A percentile compares a stretch with the other conserved stretches of the same genome.
Conservation (phyloP, 1,140 invertebrate species). For the Drosophila nigrodunni region DNA sequence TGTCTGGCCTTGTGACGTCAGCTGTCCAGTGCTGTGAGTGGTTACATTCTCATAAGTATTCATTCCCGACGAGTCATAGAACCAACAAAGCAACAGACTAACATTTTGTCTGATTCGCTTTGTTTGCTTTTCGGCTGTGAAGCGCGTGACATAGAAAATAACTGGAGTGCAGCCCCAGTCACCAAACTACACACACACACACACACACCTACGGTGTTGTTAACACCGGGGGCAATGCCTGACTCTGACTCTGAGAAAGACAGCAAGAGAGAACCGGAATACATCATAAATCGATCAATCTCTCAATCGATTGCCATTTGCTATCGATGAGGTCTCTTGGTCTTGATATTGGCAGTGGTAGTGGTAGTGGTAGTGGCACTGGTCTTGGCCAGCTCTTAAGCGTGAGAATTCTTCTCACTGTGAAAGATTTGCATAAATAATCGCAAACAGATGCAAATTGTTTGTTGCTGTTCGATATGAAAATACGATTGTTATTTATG, state of each 20-base stretch:
- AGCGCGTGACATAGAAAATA: slow-evolving; percentile 68
- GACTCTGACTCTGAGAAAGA: not conserved
- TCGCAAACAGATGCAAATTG: slow-evolving; percentile 74
- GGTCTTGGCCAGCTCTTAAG: slow-evolving; percentile 23
- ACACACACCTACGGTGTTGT: slow-evolving; percentile 16
- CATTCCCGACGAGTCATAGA: slow-evolving; percentile 22
- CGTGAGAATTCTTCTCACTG: slow-evolving; percentile 66
- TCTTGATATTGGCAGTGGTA: slow-evolving; percentile 8
- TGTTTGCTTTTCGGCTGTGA: slow-evolving; percentile 55
- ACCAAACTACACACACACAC: slow-evolving; percentile 20
- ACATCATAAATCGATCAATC: slow-evolving; percentile 38
- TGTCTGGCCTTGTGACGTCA: slow-evolving; percentile 49
- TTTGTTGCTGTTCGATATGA: slow-evolving; percentile 9
- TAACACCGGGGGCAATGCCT: slow-evolving; percentile 49
- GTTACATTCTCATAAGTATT: slow-evolving; percentile 17
- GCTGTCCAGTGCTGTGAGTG: slow-evolving; percentile 29
- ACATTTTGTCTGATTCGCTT: slow-evolving; percentile 14
- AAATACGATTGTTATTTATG: slow-evolving; percentile 22
- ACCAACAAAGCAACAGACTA: slow-evolving; percentile 2
- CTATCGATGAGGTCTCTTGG: slow-evolving; percentile 18
- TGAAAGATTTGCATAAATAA: slow-evolving; percentile 75
- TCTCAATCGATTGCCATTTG: slow-evolving; percentile 16
- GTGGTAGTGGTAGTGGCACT: not conserved
- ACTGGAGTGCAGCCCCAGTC: slow-evolving; percentile 54
- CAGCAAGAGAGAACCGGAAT: not conserved